Evolutionary conservation across 2,888 invertebrate species (phyloP).

Genomic region (Pristionchus entomophagus): DNA sequence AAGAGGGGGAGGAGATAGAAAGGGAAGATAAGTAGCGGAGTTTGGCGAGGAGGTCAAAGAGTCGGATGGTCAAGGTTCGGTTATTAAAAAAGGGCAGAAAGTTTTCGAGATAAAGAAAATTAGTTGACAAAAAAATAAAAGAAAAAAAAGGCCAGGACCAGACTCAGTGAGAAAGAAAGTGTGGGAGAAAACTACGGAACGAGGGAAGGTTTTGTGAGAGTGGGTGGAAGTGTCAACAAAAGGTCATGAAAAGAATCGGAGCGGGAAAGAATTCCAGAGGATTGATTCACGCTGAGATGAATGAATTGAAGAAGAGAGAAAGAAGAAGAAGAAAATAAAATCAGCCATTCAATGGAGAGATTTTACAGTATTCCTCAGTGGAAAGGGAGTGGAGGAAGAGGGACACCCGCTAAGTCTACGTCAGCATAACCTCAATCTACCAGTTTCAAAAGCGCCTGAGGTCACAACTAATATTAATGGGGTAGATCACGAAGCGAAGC

Average conservation of each 20-base stretch:
- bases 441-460: not conserved
- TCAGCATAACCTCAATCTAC: slow-evolving; percentile 5
- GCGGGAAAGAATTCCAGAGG: not conserved
- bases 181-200: not conserved
- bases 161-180: not conserved
- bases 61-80: not conserved
- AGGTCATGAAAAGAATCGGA: slow-evolving; percentile 21
- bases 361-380: slow-evolving; percentile 25
- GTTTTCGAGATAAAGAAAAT: not conserved
- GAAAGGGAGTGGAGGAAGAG: not conserved
- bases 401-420: not conserved
- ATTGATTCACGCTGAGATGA: slow-evolving; percentile 15
- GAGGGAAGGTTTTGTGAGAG: slow-evolving; percentile 13
- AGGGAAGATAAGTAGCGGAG: slow-evolving; percentile 17
- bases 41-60: not conserved
- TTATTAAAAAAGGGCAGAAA: not conserved
- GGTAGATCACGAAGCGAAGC: not conserved
- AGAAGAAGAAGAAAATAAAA: slow-evolving; percentile 8
- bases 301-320: not conserved
- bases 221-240: slow-evolving; percentile 19
- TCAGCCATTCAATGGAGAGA: not conserved
- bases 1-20: not conserved
- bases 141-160: not conserved
- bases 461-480: not conserved
- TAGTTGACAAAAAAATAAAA: not conserved